These are phyloP conservation scores for Tipula vernalis DNA, from an alignment of 2,888 invertebrate species.

Conservation along the genomic window DNA sequence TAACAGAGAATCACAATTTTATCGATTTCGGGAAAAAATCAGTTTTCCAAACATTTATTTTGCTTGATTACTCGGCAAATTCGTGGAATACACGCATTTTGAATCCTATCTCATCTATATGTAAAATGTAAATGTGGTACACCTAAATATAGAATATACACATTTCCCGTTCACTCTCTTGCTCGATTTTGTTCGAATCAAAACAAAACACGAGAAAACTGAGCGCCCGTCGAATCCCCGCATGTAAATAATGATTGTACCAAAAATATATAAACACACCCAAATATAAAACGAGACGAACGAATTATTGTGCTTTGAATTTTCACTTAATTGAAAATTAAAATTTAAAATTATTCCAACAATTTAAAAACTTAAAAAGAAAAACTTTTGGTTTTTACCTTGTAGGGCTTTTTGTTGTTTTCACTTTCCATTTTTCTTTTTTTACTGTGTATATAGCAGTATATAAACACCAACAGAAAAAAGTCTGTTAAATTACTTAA, in stretches of 20 bases:
- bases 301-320: background rate
- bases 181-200: background rate
- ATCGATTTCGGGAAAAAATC: background rate
- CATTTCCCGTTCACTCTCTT: background rate
- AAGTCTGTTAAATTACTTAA: background rate
- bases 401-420: background rate
- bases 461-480: background rate
- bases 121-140: background rate
- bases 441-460: background rate
- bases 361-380: background rate
- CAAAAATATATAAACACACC: background rate
- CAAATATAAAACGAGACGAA: background rate
- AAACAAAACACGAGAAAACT: background rate
- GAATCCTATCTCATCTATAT: background rate
- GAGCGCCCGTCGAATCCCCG: background rate
- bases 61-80: background rate
- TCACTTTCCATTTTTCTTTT: background rate
- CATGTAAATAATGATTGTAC: background rate
- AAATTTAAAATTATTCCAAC: background rate
- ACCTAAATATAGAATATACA: background rate
- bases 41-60: background rate
- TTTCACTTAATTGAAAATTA: background rate
- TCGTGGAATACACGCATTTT: background rate
- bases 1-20: background rate
- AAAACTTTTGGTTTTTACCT: background rate